A percentile compares a stretch with the other conserved stretches of the same genome.
These are phyloP conservation scores for Molorchus minor DNA, from an alignment of 2,888 invertebrate species.

Conservation along the genomic window DNA sequence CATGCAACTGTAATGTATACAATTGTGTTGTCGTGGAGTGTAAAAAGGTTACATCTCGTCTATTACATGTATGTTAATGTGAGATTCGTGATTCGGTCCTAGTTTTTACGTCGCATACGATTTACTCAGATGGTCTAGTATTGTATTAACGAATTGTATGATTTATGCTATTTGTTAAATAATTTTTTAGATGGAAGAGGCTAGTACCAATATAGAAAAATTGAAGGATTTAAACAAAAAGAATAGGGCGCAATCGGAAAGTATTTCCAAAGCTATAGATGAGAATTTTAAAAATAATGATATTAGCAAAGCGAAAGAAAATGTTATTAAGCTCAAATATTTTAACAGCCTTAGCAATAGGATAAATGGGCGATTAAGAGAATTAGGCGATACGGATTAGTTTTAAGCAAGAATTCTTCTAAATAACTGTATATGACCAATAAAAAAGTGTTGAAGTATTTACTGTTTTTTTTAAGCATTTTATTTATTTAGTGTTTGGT, in stretches of 20 bases:
- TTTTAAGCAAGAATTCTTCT: conserved; percentile 9
- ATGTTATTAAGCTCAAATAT: conserved; percentile 84
- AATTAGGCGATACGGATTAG: conserved; percentile 67
- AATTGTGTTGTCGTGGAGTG: no score
- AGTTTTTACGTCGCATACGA: no score
- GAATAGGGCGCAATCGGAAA: conserved; percentile 67
- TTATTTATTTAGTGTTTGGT: no score
- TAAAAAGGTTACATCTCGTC: no score
- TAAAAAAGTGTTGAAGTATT: no score
- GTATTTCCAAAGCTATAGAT: conserved; percentile 68
- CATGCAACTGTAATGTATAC: no score
- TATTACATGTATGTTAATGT: no score
- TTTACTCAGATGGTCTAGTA: no score
- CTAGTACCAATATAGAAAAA: conserved; percentile 66
- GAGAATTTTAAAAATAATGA: conserved; percentile 72
- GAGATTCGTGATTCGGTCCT: no score
- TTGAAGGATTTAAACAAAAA: conserved; percentile 68
- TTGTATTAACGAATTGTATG: no score
- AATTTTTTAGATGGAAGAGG: conserved; percentile 68
- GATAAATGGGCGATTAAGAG: conserved; percentile 73
- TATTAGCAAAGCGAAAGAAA: conserved; percentile 70
- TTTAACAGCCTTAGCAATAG: conserved; percentile 80
- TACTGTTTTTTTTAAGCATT: no score
- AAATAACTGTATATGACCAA: no score
- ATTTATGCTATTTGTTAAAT: conserved; percentile 50